These are phyloP conservation scores for Megaustenia siamemsis DNA, from an alignment of 2,888 invertebrate species.

Conservation along the genomic window DNA sequence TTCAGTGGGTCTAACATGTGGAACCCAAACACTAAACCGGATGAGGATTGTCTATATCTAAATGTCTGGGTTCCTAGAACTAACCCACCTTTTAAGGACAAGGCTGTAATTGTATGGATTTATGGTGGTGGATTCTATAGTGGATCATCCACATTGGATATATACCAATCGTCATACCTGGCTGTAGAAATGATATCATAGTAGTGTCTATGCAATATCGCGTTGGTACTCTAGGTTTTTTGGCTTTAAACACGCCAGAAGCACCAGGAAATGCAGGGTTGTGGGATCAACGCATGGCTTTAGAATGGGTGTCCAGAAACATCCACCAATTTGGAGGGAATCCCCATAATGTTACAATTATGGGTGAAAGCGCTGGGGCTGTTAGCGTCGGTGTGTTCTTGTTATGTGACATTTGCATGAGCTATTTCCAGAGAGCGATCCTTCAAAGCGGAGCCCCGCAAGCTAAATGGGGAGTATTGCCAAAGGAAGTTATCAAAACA, in stretches of 20 bases:
- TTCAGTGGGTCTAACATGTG: conserved; percentile 94
- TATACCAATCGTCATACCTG: conserved; percentile 94
- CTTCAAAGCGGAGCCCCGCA: conserved; percentile 96
- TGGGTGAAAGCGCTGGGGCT: conserved; percentile 97
- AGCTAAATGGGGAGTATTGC: conserved; percentile 94
- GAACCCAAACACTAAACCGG: conserved; percentile 95
- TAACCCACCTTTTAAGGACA: conserved; percentile 81
- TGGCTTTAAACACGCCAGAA: conserved; percentile 82
- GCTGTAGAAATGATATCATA: conserved; percentile 93
- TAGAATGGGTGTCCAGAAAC: conserved; percentile 82
- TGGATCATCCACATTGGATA: conserved; percentile 93
- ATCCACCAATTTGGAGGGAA: conserved; percentile 84
- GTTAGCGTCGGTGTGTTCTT: conserved; percentile 90
- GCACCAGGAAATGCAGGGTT: conserved; percentile 95
- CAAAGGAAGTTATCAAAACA: conserved; percentile 87
- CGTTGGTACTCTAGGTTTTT: conserved; percentile 90
- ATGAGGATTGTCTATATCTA: conserved; percentile 96
- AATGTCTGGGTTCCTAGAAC: conserved; percentile 90
- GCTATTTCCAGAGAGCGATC: conserved; percentile 88
- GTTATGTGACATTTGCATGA: conserved; percentile 92
- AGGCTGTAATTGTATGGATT: conserved; percentile 95
- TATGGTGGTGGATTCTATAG: conserved; percentile 86
- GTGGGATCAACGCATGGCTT: conserved; percentile 95
- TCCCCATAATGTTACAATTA: conserved; percentile 93
- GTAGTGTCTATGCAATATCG: conserved; percentile 97